These are phyloP conservation scores for Scomberomorus guttatus DNA, from an alignment of 2,797 vertebrate genomes.

Conservation along the genomic window DNA sequence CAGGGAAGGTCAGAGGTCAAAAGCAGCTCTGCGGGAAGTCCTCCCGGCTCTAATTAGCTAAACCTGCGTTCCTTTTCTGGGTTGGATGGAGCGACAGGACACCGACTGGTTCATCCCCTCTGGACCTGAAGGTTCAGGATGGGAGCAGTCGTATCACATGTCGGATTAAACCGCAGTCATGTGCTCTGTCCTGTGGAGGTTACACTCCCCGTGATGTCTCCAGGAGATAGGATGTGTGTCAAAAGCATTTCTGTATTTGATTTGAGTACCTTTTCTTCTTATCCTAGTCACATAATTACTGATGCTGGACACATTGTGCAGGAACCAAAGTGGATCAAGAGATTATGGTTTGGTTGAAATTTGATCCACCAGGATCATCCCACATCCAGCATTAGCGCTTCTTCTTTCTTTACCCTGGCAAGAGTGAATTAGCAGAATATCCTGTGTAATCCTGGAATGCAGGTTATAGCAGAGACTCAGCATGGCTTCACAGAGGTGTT, in stretches of 20 bases:
- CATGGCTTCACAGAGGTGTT: no score
- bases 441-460: background rate
- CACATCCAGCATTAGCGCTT: background rate
- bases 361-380: slow-evolving; percentile 9
- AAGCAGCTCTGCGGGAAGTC: slow-evolving; percentile 37
- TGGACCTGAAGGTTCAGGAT: slow-evolving; percentile 12
- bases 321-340: slow-evolving; percentile 19
- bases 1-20: slow-evolving; percentile 53
- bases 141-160: slow-evolving; percentile 10
- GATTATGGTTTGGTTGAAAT: slow-evolving; percentile 15
- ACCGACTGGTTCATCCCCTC: background rate
- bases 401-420: slow-evolving; percentile 7
- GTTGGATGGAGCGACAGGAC: slow-evolving; percentile 7
- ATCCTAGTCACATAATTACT: background rate
- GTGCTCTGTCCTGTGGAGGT: slow-evolving; percentile 8
- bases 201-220: slow-evolving; percentile 4
- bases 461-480: background rate
- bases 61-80: slow-evolving; percentile 23
- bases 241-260: slow-evolving; percentile 1
- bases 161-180: slow-evolving; percentile 47
- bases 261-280: background rate
- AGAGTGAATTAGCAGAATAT: background rate
- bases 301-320: background rate
- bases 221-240: background rate
- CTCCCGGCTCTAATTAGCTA: slow-evolving; percentile 47